Evolutionary conservation across 2,113 vertebrate species (phyloP), one percentile per base, ranked within the genome.

Genomic region (Sisor rabdophorus): DNA sequence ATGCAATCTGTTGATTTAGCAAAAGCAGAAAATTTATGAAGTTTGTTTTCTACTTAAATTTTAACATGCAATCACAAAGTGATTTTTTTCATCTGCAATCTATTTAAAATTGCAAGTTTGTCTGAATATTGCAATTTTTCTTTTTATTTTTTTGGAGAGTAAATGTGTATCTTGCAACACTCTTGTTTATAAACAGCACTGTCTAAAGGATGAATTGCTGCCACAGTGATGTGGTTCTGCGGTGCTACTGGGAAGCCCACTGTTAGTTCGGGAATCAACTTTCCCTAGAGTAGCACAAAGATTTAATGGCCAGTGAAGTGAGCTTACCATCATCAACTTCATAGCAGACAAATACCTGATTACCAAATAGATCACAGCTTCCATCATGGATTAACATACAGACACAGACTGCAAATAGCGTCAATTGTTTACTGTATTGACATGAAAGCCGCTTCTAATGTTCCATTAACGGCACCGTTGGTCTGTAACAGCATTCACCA

Each of bases 121-220:
- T 44, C 32, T 36, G 32, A 36, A 36, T 36, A 36, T 36, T 36
- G 32, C 32, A 36, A 36, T 4, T 36, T 36, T 36, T 36, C 7
- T 36, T 36, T 3, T 36, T 36, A 36, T 36, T 36, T 36, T 36
- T 36, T 36, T 36, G 32, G 1, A 32, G 72, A 75, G 52, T 40
- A 28, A 50, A 26, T 22, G 52, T 77, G 68, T 75, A 58, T 81
- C 54, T 83, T 77, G 81, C 81, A 83, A 80, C 78, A 65, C 19
- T 75, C 55, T 52, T 84, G 78, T 83, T 83, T 79, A 77, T 83
- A 79, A 86, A 81, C 80, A 80, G 20, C 47, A 63, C 32, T 73
- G 78, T 76, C 61, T 47, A 47, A 67, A 67, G 20, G 61, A 40
- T 16, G 68, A 30, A 52, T 13, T 47, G 73, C 56, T 71, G 73